phyloP scores from a whole-genome alignment of 2,797 vertebrate species.

The Spatula clypeata region DNA sequence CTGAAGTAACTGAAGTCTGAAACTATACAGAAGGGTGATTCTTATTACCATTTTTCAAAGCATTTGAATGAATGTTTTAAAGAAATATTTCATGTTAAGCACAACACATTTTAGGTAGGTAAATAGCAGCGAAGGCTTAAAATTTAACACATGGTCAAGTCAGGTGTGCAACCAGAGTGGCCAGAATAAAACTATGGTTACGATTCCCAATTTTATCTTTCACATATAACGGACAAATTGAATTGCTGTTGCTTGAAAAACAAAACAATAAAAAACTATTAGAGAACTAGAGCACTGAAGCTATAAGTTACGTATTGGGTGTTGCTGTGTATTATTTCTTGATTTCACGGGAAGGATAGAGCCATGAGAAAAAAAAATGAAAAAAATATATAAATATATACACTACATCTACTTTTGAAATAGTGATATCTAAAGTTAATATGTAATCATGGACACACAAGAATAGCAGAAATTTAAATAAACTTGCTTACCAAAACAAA shows the following conservation, averaged over 20 bases:
- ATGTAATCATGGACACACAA: neutral
- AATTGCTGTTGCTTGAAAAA: conserved; percentile 49
- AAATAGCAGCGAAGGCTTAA: neutral
- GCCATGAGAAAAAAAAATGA: neutral
- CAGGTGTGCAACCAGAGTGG: neutral
- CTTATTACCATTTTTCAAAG: neutral
- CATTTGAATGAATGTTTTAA: neutral
- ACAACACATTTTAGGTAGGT: neutral
- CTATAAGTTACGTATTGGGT: neutral
- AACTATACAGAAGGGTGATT: neutral
- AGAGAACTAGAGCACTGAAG: neutral
- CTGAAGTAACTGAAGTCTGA: neutral
- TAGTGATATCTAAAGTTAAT: neutral
- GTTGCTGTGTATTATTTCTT: neutral
- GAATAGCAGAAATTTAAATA: conserved; percentile 64
- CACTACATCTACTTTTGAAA: conserved; percentile 6
- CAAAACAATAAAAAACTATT: neutral
- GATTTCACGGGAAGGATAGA: conserved; percentile 14
- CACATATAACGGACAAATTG: neutral
- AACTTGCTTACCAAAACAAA: conserved; percentile 79
- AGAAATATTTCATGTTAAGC: neutral
- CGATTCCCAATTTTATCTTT: conserved; percentile 16
- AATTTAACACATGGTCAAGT: neutral
- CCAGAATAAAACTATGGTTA: conserved; percentile 26
- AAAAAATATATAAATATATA: neutral